Evolutionary conservation across 2,113 vertebrate genomes (phyloP).

Genomic region (Dinomys branickii): DNA sequence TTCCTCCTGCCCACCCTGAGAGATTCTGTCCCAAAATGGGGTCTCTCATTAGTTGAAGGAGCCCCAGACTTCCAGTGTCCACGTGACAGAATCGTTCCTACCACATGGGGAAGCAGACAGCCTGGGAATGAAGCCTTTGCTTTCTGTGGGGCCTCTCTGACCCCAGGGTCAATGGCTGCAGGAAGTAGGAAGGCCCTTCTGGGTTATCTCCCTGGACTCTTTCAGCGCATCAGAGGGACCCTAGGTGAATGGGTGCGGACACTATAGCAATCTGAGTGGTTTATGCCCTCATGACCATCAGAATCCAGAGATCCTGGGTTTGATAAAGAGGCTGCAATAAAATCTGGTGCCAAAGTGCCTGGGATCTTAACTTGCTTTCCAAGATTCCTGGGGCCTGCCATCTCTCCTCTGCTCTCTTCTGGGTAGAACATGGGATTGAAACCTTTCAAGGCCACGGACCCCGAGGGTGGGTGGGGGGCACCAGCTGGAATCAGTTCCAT

Average conservation of each 20-base stretch:
- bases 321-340: not conserved
- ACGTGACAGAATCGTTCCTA: not conserved
- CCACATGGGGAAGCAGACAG: not conserved
- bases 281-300: not conserved
- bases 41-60: not conserved
- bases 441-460: not conserved
- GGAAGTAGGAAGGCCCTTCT: not conserved
- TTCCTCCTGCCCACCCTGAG: not conserved
- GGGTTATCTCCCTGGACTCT: not conserved
- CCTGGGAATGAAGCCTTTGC: not conserved
- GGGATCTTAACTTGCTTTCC: not conserved
- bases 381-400: not conserved
- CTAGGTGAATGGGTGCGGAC: not conserved
- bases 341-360: not conserved
- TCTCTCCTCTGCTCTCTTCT: not conserved
- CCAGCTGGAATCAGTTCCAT: not conserved
- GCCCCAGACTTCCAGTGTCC: not conserved
- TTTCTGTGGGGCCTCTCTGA: not conserved
- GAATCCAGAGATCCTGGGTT: not conserved
- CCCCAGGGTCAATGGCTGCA: not conserved
- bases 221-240: not conserved
- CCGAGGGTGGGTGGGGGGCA: not conserved
- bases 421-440: not conserved
- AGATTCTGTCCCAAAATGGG: not conserved
- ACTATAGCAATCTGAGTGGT: not conserved